A percentile compares a stretch with the other conserved stretches of the same genome.
phyloP scores from a whole-genome alignment of 2,797 vertebrate genomes.

The Urophycis tenuis region DNA sequence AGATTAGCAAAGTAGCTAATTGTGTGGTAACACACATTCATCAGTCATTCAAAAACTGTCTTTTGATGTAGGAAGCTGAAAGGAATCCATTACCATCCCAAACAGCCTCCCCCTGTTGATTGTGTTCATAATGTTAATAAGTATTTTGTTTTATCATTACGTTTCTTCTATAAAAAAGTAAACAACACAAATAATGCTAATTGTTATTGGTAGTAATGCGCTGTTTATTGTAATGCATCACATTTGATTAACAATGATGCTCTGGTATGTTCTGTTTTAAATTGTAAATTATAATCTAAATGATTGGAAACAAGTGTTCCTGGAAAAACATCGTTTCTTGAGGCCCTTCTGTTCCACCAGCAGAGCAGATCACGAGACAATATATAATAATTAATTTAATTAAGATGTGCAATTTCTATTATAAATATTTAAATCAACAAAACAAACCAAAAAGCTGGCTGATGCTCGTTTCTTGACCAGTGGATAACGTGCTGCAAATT shows the following conservation, averaged over 20 bases:
- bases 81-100: conserved; percentile 67
- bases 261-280: conserved; percentile 18
- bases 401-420: background rate
- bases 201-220: background rate
- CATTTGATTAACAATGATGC: background rate
- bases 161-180: background rate
- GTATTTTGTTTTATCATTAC: background rate
- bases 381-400: conserved; percentile 21
- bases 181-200: background rate
- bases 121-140: background rate
- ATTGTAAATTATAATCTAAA: conserved; percentile 12
- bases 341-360: background rate
- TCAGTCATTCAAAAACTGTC: conserved; percentile 70
- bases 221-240: background rate
- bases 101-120: conserved; percentile 49
- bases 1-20: conserved; percentile 64
- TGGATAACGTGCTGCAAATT: background rate
- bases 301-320: background rate
- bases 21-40: conserved; percentile 66
- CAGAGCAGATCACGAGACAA: conserved; percentile 11
- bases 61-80: conserved; percentile 66
- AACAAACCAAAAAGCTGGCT: background rate
- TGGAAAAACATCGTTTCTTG: background rate
- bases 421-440: background rate
- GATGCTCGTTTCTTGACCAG: background rate